A percentile compares a stretch with the other conserved stretches of the same genome.
Conservation (phyloP, 2,797 vertebrate genomes). For the Paguma larvata region DNA sequence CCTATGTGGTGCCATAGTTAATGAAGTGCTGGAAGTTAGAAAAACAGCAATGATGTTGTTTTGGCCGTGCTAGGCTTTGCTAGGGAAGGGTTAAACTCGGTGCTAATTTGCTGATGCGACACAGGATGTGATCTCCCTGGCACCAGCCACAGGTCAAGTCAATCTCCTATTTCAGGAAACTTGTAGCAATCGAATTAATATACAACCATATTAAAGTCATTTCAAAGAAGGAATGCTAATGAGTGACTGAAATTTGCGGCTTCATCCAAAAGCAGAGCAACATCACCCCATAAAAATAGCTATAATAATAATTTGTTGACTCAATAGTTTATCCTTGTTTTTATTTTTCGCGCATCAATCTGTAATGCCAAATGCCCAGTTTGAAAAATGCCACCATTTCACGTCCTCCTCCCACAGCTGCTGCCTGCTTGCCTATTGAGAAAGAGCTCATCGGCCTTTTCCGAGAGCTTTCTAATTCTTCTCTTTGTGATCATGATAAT, state of each 20-base stretch:
- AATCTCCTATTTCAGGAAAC: conserved; percentile 87
- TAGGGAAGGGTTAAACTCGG: conserved; percentile 86
- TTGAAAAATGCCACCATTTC: conserved; percentile 58
- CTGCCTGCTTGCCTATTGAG: conserved; percentile 1
- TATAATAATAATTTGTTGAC: conserved; percentile 66
- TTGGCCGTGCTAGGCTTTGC: conserved; percentile 84
- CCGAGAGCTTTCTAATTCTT: conserved; percentile 34
- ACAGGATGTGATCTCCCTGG: conserved; percentile 82
- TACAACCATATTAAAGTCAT: conserved; percentile 85
- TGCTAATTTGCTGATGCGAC: conserved; percentile 87
- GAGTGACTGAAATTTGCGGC: conserved; percentile 56
- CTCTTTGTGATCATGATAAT: conserved; percentile 27
- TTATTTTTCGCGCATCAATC: conserved; percentile 63
- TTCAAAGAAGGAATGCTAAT: conserved; percentile 84
- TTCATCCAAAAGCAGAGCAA: conserved; percentile 59
- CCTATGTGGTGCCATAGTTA: conserved; percentile 85
- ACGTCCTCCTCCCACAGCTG: background rate
- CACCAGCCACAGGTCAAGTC: conserved; percentile 84
- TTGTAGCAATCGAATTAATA: conserved; percentile 85
- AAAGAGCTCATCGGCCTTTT: background rate
- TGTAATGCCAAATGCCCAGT: conserved; percentile 64
- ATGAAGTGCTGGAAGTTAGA: conserved; percentile 89
- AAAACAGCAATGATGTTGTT: conserved; percentile 87
- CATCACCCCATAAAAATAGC: conserved; percentile 67
- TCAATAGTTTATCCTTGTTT: conserved; percentile 67